These are phyloP conservation scores for Vireo griseus DNA, from an alignment of 2,797 vertebrate species.

Conservation along the genomic window DNA sequence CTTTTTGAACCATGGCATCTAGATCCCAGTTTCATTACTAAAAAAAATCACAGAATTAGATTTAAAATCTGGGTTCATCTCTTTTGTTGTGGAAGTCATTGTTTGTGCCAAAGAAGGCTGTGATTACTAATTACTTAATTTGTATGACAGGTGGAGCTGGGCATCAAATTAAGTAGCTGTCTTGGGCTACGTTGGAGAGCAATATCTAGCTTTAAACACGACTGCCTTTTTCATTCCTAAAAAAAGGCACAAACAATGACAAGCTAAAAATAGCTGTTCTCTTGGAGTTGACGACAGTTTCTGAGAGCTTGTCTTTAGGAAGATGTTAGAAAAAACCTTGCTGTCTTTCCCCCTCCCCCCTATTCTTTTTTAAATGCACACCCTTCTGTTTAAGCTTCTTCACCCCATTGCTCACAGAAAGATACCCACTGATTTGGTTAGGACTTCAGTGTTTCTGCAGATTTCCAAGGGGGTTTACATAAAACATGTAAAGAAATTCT, in stretches of 20 bases:
- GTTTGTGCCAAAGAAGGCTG: slow-evolving; percentile 27
- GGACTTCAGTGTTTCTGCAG: slow-evolving; percentile 41
- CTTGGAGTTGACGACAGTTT: slow-evolving; percentile 75
- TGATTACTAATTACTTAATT: slow-evolving; percentile 64
- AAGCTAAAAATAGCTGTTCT: slow-evolving; percentile 75
- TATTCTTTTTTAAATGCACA: slow-evolving; percentile 44
- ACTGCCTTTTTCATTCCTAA: slow-evolving; percentile 66
- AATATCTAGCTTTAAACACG: slow-evolving; percentile 63
- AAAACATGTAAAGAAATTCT: slow-evolving; percentile 66
- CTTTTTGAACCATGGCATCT: background rate
- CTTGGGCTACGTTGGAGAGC: slow-evolving; percentile 54
- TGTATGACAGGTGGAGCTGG: slow-evolving; percentile 65
- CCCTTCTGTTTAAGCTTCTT: slow-evolving; percentile 51
- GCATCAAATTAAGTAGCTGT: slow-evolving; percentile 67
- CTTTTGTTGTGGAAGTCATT: slow-evolving; percentile 43
- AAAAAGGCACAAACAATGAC: slow-evolving; percentile 75
- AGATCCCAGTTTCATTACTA: background rate
- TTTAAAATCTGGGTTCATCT: background rate
- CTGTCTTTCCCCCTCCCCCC: slow-evolving; percentile 36
- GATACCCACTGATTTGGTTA: background rate
- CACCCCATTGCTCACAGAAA: slow-evolving; percentile 63
- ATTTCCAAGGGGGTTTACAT: slow-evolving; percentile 44
- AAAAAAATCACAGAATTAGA: slow-evolving; percentile 17
- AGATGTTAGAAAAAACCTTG: slow-evolving; percentile 59
- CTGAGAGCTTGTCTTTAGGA: slow-evolving; percentile 69